Conservation (phyloP, 2,797 vertebrate species). For the Danio choprae region DNA sequence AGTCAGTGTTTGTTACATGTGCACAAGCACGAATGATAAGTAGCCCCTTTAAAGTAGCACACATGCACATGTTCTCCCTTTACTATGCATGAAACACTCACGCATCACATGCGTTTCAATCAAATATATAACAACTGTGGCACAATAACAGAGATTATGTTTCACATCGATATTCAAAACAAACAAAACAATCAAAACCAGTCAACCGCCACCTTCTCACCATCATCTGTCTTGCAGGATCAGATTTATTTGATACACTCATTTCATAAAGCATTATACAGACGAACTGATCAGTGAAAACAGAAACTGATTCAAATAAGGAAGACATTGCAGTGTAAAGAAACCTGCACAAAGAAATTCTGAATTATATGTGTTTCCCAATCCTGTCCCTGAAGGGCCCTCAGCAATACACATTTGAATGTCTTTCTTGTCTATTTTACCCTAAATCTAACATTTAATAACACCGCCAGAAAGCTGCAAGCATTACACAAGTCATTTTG, state of each 20-base stretch:
- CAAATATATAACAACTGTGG: background rate
- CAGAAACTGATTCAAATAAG: background rate
- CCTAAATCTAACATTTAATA: background rate
- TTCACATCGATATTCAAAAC: background rate
- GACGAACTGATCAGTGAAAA: background rate
- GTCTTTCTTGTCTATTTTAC: background rate
- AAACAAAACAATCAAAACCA: constrained; percentile 19
- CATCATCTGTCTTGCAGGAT: constrained; percentile 1
- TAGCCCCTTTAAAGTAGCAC: background rate
- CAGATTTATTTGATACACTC: constrained; percentile 1
- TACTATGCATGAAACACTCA: background rate
- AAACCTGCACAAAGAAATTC: background rate
- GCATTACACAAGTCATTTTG: background rate
- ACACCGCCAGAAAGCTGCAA: background rate
- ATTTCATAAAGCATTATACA: constrained; percentile 1
- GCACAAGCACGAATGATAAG: background rate
- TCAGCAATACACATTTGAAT: background rate
- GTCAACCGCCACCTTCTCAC: background rate
- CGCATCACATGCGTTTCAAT: background rate
- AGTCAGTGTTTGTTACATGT: background rate
- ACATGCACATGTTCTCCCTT: background rate
- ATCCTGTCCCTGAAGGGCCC: background rate
- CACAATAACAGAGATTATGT: background rate
- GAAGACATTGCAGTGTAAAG: background rate
- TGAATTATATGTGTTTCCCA: background rate